Evolutionary conservation across 2,888 invertebrate genomes (phyloP), one percentile per base, ranked within the genome.

Genomic region (Notodonta dromedarius): DNA sequence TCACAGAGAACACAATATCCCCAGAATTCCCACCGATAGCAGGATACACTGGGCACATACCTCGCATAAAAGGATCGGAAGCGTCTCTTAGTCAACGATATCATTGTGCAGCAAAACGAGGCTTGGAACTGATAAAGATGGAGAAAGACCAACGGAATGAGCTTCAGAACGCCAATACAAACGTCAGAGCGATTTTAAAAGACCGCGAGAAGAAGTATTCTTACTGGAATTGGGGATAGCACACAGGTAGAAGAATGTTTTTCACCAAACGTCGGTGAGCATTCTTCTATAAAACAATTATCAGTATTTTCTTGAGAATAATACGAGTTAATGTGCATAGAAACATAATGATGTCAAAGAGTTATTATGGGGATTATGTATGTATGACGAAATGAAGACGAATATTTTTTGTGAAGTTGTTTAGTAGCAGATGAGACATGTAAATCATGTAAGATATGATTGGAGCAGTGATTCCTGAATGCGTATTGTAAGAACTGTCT

Each of bases 11-110:
- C 84, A 94, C 94, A 67, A 93, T 95, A 82, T 95, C 96, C 8
- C 94, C 96, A 0, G 95, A 96, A 79, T 94, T 94, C 73, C 96
- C 96, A 24, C 96, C 96, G 14, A 96, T 96, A 74, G 95, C 96
- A 0, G 96, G 96, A 9, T 96, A 96, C 84, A 96, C 96, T 0
- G 96, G 96, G 5, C 96, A 96, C 80, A 96, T 96, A 65, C 96
- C 96, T 5, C 93, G 95, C 55, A 95, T 96, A 58, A 95, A 94
- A 77, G 95, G 95, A 13, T 94, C 94, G 0, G 96, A 96, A 81
- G 94, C 95, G 0, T 95, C 96, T 0, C 89, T 96, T n/a, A 96
- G 96, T 63, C 95, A 95, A 78, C 86, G 96, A 65, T 96, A 96
- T 81, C 95, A 95, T 67, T 95, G 95, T 76, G 96, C 96, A 0